Base-by-base conservation (phyloP, 1,140 invertebrate genomes). In the Eubasilissa regina region DNA sequence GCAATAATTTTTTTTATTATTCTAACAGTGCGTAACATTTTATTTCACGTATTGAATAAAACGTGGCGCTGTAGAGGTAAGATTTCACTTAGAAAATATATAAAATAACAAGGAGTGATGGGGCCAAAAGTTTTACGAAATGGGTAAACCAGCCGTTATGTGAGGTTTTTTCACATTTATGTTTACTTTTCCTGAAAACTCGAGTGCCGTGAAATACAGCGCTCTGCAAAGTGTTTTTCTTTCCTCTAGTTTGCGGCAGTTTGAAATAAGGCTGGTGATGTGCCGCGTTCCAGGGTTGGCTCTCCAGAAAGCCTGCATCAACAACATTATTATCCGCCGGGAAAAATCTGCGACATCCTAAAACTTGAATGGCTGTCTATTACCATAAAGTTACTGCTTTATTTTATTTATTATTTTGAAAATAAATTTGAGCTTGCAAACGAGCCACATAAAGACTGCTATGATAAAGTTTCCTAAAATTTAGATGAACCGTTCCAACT, bases 211-310 rank as follows among this genome's bases (percentile, higher is more conserved):
- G 60, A 64, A 64, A 64, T 44, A 64, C 21, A n/a, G 45, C 45
- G 8, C 3, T 48, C n/a, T 70, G 45, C 21, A 48, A 70, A 70
- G 43, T 70, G 45, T 70, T 70, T 70, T 70, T 70, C 66, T 70
- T 70, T 70, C 47, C 9, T 68, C 13, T 70, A 19, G 43, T 70
- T 70, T 70, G 8, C 43, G n/a, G 35, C 60, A 64, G 25, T 64
- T 62, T 43, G 48, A 51, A 51, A 51, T 51, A 51, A 51, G n/a
- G 8, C n/a, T 35, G 6, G 25, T 35, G 25, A 35, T 35, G 25
- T 35, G 25, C 25, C n/a, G n/a, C n/a, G n/a, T n/a, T n/a, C n/a
- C 25, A 35, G 25, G 25, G 25, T 35, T 35, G 25, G 1, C 25
- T 35, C 25, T 35, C 25, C 25, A 35, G 1, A 35, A 35, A 35